These are phyloP conservation scores for Hippopotamyrus pictus DNA, from an alignment of 2,797 vertebrate species.

Conservation along the genomic window DNA sequence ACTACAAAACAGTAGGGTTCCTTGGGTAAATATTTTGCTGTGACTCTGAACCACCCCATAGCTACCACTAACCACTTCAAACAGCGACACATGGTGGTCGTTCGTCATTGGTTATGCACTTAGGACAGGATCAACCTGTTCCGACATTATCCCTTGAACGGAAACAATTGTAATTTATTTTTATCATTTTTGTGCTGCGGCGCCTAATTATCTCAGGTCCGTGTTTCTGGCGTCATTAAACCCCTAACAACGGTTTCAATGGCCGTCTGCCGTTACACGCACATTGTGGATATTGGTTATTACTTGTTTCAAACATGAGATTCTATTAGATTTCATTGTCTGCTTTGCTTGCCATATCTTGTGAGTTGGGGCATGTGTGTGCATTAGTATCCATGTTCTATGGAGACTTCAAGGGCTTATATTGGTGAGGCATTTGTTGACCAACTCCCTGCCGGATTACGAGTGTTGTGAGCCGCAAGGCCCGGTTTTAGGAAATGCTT, in stretches of 20 bases:
- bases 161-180: not conserved
- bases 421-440: not conserved
- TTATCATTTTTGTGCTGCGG: not conserved
- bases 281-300: not conserved
- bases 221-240: not conserved
- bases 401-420: not conserved
- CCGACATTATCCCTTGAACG: not conserved
- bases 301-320: not conserved
- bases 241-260: not conserved
- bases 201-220: not conserved
- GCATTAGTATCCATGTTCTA: not conserved
- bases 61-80: not conserved
- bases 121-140: not conserved
- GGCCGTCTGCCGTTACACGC: not conserved
- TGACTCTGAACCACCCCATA: not conserved
- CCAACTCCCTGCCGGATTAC: not conserved
- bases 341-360: not conserved
- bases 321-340: not conserved
- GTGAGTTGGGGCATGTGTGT: not conserved
- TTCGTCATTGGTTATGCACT: not conserved
- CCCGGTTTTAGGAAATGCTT: not conserved
- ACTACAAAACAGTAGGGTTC: not conserved
- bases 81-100: not conserved
- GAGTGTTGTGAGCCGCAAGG: not conserved
- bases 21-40: not conserved